A percentile compares a stretch with the other conserved stretches of the same genome.
Evolutionary conservation across 1,140 invertebrate genomes (phyloP).

Genomic region (Brachionus plicatilis): DNA sequence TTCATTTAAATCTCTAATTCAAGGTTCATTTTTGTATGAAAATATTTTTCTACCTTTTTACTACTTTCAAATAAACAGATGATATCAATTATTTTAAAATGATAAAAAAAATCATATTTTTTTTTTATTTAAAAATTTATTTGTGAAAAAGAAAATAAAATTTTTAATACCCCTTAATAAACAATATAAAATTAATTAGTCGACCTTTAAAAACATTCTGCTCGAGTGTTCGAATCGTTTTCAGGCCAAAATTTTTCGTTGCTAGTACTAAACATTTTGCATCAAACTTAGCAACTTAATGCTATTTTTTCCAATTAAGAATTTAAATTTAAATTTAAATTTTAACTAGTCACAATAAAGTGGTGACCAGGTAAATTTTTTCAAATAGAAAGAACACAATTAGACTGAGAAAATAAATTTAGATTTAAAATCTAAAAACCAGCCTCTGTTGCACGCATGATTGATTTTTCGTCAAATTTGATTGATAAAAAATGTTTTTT

Average conservation of each 20-base stretch:
- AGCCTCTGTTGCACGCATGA: not conserved
- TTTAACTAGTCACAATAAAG: not conserved
- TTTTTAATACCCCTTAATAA: too few species aligned
- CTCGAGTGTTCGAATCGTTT: not conserved
- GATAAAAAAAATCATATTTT: too few species aligned
- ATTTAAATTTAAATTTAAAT: not conserved
- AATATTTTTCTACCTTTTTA: too few species aligned
- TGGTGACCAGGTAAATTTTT: not conserved
- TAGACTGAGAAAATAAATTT: not conserved
- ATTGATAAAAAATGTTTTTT: not conserved
- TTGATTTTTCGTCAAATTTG: not conserved
- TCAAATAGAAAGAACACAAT: not conserved
- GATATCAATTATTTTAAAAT: too few species aligned
- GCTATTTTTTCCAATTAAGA: not conserved
- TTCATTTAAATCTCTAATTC: too few species aligned
- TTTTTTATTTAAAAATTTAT: too few species aligned
- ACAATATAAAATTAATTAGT: too few species aligned
- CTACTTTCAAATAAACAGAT: too few species aligned
- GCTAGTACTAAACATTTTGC: not conserved
- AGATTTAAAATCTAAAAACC: not conserved
- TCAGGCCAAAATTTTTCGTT: not conserved
- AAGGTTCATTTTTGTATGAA: too few species aligned
- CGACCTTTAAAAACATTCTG: too few species aligned
- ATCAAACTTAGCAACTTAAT: not conserved
- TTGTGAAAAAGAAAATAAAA: too few species aligned